Evolutionary conservation across 2,888 invertebrate genomes (phyloP), one percentile per base, ranked within the genome.

Genomic region (Carcina quercana): DNA sequence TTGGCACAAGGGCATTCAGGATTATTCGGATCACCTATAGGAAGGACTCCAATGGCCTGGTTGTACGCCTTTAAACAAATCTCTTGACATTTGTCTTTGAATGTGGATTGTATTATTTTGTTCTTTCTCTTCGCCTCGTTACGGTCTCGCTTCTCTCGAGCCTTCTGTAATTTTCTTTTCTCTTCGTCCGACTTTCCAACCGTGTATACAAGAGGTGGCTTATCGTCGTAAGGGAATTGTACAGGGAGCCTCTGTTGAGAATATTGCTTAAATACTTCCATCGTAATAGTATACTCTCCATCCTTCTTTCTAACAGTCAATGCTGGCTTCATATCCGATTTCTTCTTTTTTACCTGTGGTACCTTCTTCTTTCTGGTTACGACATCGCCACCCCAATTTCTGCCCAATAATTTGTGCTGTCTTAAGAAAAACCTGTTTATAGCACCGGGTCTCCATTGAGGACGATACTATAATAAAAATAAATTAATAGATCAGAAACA

Each of bases 61-160:
- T 82, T 76, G 38, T 82, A 83, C 5, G 83, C 80, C 47, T 82
- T 83, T 10, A 80, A 46, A 50, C 83, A 83, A 40, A 83, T 83
- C 44, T 83, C 83, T 50, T 80, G 80, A 43, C 83, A 83, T 40
- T 59, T 74, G 29, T 82, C 78, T 39, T 72, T 62, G 40, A 83
- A 83, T 6, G 76, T 73, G 7, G 80, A 76, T 40, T 83, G 83
- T 11, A 83, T 41, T 2, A 82, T 41, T 25, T 70, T 54, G 44
- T 67, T 66, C 48, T 80, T 83, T 37, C 79, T 59, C 48, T 75
- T 67, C 1, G 71, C 71, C 46, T 80, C 82, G 30, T 80, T 61
- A 0, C 82, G 68, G 34, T 76, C 74, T 47, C 58, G 61, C 38
- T 76, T 63, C 25, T 79, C 79, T n/a, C 67, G 60, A 40, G 72